Evolutionary conservation across 2,888 invertebrate genomes (phyloP).

Genomic region (Neoitamus cyanurus): DNA sequence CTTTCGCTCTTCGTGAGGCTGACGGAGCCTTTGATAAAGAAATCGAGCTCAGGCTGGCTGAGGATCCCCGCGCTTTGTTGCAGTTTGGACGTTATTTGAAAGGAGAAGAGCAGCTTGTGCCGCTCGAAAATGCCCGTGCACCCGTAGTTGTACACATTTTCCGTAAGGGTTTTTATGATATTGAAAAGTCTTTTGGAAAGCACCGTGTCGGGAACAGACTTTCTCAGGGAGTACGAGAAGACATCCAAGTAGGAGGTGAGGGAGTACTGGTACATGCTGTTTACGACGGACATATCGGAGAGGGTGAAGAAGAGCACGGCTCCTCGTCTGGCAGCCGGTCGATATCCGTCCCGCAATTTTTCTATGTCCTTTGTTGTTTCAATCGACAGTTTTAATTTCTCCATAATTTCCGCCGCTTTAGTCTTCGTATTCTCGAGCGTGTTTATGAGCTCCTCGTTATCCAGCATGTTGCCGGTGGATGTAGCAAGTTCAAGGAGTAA

Average conservation of each 20-base stretch:
- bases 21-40: slow-evolving; percentile 90
- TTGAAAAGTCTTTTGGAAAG: slow-evolving; percentile 79
- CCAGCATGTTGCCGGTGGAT: slow-evolving; percentile 91
- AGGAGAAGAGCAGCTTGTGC: slow-evolving; percentile 90
- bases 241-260: slow-evolving; percentile 86
- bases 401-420: slow-evolving; percentile 85
- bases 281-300: slow-evolving; percentile 89
- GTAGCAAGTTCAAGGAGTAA: slow-evolving; percentile 85
- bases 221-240: slow-evolving; percentile 82
- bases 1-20: slow-evolving; percentile 78
- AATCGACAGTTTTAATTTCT: slow-evolving; percentile 81
- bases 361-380: slow-evolving; percentile 86
- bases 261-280: slow-evolving; percentile 94
- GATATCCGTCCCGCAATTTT: slow-evolving; percentile 83
- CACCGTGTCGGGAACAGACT: slow-evolving; percentile 85
- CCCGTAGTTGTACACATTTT: slow-evolving; percentile 90
- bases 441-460: slow-evolving; percentile 85
- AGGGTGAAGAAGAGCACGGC: slow-evolving; percentile 92
- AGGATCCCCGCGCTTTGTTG: slow-evolving; percentile 77
- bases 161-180: slow-evolving; percentile 86
- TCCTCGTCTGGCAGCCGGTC: slow-evolving; percentile 85
- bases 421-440: slow-evolving; percentile 90
- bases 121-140: slow-evolving; percentile 93
- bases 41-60: slow-evolving; percentile 80
- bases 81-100: slow-evolving; percentile 88